Base-by-base conservation (phyloP, 2,888 invertebrate species). In the Pinctada fucata region DNA sequence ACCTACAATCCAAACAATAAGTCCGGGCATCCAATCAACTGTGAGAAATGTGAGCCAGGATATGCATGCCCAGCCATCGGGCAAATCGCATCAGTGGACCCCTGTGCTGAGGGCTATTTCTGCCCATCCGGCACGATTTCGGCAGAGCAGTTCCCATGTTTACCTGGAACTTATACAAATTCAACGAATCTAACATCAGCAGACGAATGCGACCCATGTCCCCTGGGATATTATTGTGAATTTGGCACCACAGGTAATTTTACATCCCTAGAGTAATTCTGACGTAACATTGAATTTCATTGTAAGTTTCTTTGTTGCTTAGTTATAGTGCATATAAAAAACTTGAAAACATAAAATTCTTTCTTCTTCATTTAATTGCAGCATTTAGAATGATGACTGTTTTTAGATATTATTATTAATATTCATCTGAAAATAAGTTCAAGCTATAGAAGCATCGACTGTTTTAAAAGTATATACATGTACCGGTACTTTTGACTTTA, bases 151-250 rank as follows among this genome's bases (percentile, higher is more conserved):
- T 90, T 83, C 75, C 89, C 89, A 3, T 92, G 92, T 84, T 83
- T 86, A 69, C 90, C 91, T 49, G 92, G 92, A 58, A 90, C 91
- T 6, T 89, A 85, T 79, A 87, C 88, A 45, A 86, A 87, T 5
- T 75, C 79, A 3, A 89, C 88, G 10, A 88, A 90, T 75, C 85
- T 91, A 63, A 88, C 86, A 4, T 83, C 87, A 49, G 87, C 90
- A 50, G 89, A 90, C 47, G 90, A 91, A 73, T 92, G 92, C 83
- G 87, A 87, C 31, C 83, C 89, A 0, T 91, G 91, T 84, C 91
- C 91, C 4, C 71, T 75, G 4, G 89, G 91, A 4, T 83, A 88
- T 70, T 89, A 88, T 81, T 91, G 91, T 79, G 82, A 78, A 67
- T 90, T 85, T 85, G 90, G 86, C 16, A 90, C 86, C 16, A 90